Evolutionary conservation across 2,888 invertebrate genomes (phyloP), one percentile per base, ranked within the genome.

Genomic region (Lasius platythorax): DNA sequence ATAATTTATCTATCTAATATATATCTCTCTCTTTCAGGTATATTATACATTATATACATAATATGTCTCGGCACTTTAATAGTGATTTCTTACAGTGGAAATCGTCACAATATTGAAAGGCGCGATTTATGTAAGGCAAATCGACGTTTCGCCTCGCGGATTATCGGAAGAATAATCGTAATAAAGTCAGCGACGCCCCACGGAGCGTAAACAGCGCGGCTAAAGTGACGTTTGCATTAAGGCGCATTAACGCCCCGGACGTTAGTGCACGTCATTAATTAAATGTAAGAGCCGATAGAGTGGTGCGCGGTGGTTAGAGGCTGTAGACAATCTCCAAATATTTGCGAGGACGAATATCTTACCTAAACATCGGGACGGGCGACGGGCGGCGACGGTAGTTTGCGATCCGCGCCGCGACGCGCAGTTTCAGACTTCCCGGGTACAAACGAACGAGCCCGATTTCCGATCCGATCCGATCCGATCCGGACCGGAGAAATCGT

Each of bases 321-420:
- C 92, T 93, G 94, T 94, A 94, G 94, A 95, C 94, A 94, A 94
- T 94, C 94, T 94, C 93, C 94, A 95, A 95, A 95, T 95, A 94
- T 95, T 95, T 95, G 94, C 94, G 91, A 93, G 93, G 92, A 93
- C 94, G 95, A 95, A 95, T 94, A 94, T 95, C 94, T 95, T 94
- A 93, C 93, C 94, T 94, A 94, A 95, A 95, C 94, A 95, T 92
- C 92, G 87, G 91, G 93, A 93, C 93, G 93, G 93, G 92, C 93
- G 70, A 79, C 70, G 70, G 70, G 5, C 37, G 11, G 6, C 58
- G 70, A 92, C 91, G 88, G 90, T 91, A 91, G 91, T 88, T 89
- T 88, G 91, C 86, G 90, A 89, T 89, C 15, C 23, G 23, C 46
- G 46, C 46, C 89, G 87, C 85, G 89, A 82, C 67, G 58, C 66